Conservation (phyloP, 1,140 invertebrate genomes). For the Metaphire vulgaris region DNA sequence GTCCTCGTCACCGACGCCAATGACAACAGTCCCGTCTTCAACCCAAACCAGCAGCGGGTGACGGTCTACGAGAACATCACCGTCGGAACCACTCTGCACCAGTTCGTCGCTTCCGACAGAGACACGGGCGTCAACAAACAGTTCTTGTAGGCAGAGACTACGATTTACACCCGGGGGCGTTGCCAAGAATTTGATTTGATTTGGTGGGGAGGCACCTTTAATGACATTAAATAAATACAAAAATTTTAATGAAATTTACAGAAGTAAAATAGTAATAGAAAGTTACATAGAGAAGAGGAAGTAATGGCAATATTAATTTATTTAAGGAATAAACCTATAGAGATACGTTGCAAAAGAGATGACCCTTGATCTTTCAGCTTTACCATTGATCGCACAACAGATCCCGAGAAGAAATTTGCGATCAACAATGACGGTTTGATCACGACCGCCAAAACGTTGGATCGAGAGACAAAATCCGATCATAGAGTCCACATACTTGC, state of each 20-base stretch:
- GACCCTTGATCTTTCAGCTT: no score
- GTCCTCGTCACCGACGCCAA: conserved; percentile 29
- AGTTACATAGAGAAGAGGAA: no score
- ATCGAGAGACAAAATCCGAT: conserved; percentile 7
- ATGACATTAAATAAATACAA: no score
- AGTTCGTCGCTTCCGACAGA: conserved; percentile 86
- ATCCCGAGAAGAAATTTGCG: conserved; percentile 10
- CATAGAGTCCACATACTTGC: conserved; percentile 20
- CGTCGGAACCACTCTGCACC: conserved; percentile 80
- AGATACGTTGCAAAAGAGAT: no score
- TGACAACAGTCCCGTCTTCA: conserved; percentile 61
- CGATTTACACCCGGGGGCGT: no score
- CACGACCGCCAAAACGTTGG: conserved; percentile 10
- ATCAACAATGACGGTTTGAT: conserved; percentile 11
- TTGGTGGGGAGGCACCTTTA: no score
- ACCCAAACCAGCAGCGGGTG: conserved; percentile 63
- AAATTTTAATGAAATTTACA: no score
- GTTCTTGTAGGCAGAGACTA: conserved; percentile 60
- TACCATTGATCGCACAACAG: conserved; percentile 17
- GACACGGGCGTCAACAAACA: conserved; percentile 62
- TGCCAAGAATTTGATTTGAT: no score
- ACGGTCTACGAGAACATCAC: conserved; percentile 83
- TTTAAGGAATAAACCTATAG: no score
- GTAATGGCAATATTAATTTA: no score
- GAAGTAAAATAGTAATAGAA: no score